phyloP scores from a whole-genome alignment of 1,140 invertebrate genomes.

The Ladona fulva region DNA sequence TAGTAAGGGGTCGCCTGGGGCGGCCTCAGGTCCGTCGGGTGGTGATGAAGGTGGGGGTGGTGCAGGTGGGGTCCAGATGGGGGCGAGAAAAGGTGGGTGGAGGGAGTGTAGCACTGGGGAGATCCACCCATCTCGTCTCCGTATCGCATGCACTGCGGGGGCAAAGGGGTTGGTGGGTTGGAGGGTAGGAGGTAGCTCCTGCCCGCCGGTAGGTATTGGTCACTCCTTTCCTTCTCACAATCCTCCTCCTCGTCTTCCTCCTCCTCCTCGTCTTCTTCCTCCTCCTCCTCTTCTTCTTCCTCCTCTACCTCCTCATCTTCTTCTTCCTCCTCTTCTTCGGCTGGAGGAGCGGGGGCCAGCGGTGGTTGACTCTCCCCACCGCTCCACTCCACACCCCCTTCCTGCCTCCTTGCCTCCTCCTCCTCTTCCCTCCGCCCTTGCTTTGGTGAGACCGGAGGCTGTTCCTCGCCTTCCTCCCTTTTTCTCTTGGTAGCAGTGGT shows the following conservation, averaged over 20 bases:
- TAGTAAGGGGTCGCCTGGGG: conserved; percentile 22
- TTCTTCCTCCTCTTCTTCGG: conserved; percentile 43
- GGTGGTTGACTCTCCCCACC: conserved; percentile 30
- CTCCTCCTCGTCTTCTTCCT: conserved; percentile 39
- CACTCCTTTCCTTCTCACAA: conserved; percentile 28
- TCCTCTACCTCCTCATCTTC: conserved; percentile 29
- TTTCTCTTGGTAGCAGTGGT: background rate
- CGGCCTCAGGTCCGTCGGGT: conserved; percentile 22
- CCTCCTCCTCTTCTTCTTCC: conserved; percentile 26
- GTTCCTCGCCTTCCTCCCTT: background rate
- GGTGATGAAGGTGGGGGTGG: background rate
- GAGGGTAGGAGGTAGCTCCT: conserved; percentile 26
- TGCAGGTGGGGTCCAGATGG: conserved; percentile 15
- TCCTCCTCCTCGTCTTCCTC: conserved; percentile 32
- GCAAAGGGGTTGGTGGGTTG: conserved; percentile 29
- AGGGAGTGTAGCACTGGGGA: conserved; percentile 30
- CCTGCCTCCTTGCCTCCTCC: background rate
- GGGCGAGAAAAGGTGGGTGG: conserved; percentile 28
- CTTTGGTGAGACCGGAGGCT: background rate
- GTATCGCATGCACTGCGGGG: conserved; percentile 26
- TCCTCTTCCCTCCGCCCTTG: background rate
- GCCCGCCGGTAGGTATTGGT: conserved; percentile 27
- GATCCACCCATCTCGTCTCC: conserved; percentile 33
- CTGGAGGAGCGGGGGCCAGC: conserved; percentile 29
- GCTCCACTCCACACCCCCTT: background rate